Base-by-base conservation (phyloP, 2,888 invertebrate species). In the Caenorhabditis macrosperma region DNA sequence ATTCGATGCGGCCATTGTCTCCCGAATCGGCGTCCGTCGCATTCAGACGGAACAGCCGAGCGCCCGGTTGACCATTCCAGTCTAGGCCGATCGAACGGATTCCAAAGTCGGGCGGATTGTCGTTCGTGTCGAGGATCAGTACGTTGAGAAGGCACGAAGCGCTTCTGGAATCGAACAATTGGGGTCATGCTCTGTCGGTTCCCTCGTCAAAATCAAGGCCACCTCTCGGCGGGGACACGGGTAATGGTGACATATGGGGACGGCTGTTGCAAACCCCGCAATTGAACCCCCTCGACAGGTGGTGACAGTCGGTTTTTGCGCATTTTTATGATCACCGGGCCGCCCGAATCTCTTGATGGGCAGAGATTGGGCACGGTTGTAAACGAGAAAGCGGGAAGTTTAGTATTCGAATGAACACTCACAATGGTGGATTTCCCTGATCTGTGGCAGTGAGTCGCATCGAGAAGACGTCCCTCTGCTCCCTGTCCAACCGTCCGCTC, bases 401-500 rank as follows among this genome's bases (percentile, higher is more conserved):
- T n/a, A n/a, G 41, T 10, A 15, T 10, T 46, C 46, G 33, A 20
- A 22, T 1, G 9, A 46, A 26, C 17, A 57, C 64, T 67, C 28
- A 78, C 78, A 52, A 28, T 20, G 30, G 28, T 0, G 78, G 74
- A n/a, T 1, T 9, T 1, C 96, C 96, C 22, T 95, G 94, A 91
- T 96, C 96, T 78, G 94, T 93, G 2, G 95, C 96, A 22, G 96
- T 96, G 84, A 97, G 94, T 91, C 96, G 96, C 52, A 96, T 91
- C 64, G 94, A 93, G 91, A 96, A 96, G 91, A 93, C 94, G 85
- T 95, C 95, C 67, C 94, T 93, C 10, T 94, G 94, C 92, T 98
- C 98, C 63, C 97, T 93, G 91, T 98, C 97, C 84, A 98, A 92
- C 90, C 94, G 94, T 0, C 95, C 95, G 0, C 95, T 95, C 0